phyloP scores from a whole-genome alignment of 2,113 vertebrate species.

The Trichechus manatus region DNA sequence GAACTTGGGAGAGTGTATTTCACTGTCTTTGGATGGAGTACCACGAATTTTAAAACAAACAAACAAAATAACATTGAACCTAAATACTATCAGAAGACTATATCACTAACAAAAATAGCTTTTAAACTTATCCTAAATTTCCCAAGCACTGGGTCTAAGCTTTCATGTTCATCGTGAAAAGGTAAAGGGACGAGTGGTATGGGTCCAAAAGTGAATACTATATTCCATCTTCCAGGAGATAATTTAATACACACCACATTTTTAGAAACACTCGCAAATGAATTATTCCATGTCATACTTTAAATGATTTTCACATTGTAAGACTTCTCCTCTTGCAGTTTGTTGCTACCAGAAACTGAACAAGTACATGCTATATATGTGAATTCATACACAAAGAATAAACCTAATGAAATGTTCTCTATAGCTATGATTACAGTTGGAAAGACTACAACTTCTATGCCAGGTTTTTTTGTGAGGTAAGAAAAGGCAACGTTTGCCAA shows the following conservation, averaged over 20 bases:
- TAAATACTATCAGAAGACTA: conserved; percentile 3
- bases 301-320: not conserved
- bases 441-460: conserved; percentile 56
- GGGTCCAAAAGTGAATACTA: not conserved
- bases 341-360: conserved; percentile 43
- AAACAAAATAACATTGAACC: conserved; percentile 15
- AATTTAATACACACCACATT: conserved; percentile 1
- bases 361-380: not conserved
- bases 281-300: conserved; percentile 21
- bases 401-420: conserved; percentile 20
- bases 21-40: not conserved
- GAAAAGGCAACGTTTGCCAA: conserved; percentile 12
- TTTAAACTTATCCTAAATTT: conserved; percentile 33
- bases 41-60: conserved; percentile 55
- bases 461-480: conserved; percentile 42
- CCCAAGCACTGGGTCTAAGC: not conserved
- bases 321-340: conserved; percentile 39
- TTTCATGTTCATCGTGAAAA: not conserved
- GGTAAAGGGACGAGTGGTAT: not conserved
- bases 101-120: not conserved
- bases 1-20: not conserved
- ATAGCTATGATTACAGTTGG: conserved; percentile 45
- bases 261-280: conserved; percentile 31
- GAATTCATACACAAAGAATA: conserved; percentile 24
- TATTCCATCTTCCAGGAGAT: conserved; percentile 13